phyloP scores from a whole-genome alignment of 2,797 vertebrate species.

The Sphaeramia orbicularis region DNA sequence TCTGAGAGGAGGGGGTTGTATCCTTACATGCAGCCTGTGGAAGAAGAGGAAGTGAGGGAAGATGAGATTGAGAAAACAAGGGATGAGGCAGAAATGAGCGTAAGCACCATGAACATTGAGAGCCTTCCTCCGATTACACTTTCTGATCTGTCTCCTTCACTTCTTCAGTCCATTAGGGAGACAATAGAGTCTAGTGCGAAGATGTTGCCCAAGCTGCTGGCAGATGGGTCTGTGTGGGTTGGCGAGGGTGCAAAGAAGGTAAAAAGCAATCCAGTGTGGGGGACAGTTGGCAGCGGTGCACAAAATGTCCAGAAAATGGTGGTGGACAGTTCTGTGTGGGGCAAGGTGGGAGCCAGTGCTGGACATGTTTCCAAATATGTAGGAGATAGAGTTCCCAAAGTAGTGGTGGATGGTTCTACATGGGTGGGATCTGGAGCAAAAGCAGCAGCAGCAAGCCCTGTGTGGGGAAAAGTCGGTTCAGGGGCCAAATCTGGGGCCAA shows the following conservation, averaged over 20 bases:
- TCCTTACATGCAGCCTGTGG: conserved; percentile 72
- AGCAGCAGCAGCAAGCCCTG: conserved; percentile 56
- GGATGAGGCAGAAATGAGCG: conserved; percentile 76
- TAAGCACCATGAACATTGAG: conserved; percentile 55
- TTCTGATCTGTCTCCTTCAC: conserved; percentile 66
- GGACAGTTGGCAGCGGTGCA: conserved; percentile 44
- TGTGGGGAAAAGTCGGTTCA: conserved; percentile 75
- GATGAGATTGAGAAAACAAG: conserved; percentile 75
- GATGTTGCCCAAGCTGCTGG: conserved; percentile 69
- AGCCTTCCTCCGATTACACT: conserved; percentile 62
- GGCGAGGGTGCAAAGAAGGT: conserved; percentile 62
- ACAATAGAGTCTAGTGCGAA: conserved; percentile 50
- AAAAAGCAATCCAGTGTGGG: conserved; percentile 68
- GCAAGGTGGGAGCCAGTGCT: conserved; percentile 60
- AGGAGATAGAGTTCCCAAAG: conserved; percentile 63
- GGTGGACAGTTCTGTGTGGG: conserved; percentile 64
- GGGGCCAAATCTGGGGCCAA: conserved; percentile 61
- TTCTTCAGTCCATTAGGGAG: conserved; percentile 66
- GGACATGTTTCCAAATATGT: conserved; percentile 66
- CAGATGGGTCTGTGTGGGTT: conserved; percentile 62
- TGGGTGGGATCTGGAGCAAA: conserved; percentile 76
- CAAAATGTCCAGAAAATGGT: conserved; percentile 68
- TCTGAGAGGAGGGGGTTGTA: conserved; percentile 22
- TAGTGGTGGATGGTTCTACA: conserved; percentile 60
- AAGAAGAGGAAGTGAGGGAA: conserved; percentile 68